Evolutionary conservation across 2,888 invertebrate genomes (phyloP).

Genomic region (Helobdella robusta): DNA sequence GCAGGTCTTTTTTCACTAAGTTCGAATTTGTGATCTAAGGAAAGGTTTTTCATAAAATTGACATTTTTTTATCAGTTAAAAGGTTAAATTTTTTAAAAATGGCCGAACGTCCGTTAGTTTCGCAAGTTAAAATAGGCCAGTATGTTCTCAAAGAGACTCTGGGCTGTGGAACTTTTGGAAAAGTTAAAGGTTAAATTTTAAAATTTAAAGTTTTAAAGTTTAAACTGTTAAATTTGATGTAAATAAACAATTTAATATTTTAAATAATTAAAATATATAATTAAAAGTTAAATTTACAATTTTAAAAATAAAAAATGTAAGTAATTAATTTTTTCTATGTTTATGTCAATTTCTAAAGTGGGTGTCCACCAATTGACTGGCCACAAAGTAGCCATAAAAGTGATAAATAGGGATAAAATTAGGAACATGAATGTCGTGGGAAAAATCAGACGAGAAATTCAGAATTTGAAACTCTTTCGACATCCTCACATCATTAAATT

Average conservation of each 20-base stretch:
- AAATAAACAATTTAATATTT: too few species aligned
- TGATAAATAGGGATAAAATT: slow-evolving; percentile 93
- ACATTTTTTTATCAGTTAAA: neutral
- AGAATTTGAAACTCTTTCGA: slow-evolving; percentile 94
- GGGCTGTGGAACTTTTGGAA: slow-evolving; percentile 96
- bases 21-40: too few species aligned
- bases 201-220: too few species aligned
- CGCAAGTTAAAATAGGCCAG: slow-evolving; percentile 79
- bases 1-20: too few species aligned
- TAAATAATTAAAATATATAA: neutral
- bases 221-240: neutral
- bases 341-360: slow-evolving; percentile 52
- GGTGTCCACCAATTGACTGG: slow-evolving; percentile 94
- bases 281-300: neutral
- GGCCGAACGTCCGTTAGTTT: slow-evolving; percentile 5
- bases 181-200: slow-evolving; percentile 64
- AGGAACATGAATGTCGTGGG: slow-evolving; percentile 98
- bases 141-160: slow-evolving; percentile 85
- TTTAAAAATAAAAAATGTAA: too few species aligned
- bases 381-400: slow-evolving; percentile 97
- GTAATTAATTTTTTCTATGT: too few species aligned
- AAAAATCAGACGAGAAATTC: slow-evolving; percentile 94
- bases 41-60: neutral
- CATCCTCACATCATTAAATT: slow-evolving; percentile 99
- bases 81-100: neutral